phyloP scores from a whole-genome alignment of 2,113 vertebrate species.

The Scalopus aquaticus region DNA sequence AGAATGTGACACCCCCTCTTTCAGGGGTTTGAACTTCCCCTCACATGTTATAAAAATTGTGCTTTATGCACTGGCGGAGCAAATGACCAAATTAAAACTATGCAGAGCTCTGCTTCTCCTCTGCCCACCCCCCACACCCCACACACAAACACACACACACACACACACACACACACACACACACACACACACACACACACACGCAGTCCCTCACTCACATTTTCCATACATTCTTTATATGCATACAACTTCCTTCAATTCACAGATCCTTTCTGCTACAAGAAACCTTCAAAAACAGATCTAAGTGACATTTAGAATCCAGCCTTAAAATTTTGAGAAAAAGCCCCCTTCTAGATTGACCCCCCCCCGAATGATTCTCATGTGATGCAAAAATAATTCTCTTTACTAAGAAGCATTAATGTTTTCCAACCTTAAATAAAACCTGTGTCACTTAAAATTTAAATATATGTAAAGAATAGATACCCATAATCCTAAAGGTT shows the following conservation, averaged over 20 bases:
- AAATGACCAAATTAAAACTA: not conserved
- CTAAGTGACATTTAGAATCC: not conserved
- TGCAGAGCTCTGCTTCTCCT: not conserved
- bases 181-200: not conserved
- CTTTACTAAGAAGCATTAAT: slow-evolving; percentile 30
- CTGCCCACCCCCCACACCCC: too few species aligned
- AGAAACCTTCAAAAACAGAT: not conserved
- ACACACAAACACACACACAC: not conserved
- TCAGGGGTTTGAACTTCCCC: not conserved
- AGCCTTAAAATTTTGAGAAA: not conserved
- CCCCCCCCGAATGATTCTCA: not conserved
- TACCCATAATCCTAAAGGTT: not conserved
- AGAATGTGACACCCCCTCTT: not conserved
- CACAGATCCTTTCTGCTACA: not conserved
- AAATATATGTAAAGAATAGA: not conserved
- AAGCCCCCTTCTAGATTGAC: not conserved
- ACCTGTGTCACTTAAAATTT: not conserved
- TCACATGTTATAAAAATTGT: not conserved
- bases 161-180: not conserved
- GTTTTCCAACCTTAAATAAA: slow-evolving; percentile 40
- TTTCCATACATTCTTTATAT: fast-evolving
- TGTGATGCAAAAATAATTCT: not conserved
- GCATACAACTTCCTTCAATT: not conserved
- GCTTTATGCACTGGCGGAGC: not conserved
- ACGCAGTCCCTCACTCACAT: not conserved